Conservation (phyloP, 2,888 invertebrate genomes). For the Drosophila yooni region DNA sequence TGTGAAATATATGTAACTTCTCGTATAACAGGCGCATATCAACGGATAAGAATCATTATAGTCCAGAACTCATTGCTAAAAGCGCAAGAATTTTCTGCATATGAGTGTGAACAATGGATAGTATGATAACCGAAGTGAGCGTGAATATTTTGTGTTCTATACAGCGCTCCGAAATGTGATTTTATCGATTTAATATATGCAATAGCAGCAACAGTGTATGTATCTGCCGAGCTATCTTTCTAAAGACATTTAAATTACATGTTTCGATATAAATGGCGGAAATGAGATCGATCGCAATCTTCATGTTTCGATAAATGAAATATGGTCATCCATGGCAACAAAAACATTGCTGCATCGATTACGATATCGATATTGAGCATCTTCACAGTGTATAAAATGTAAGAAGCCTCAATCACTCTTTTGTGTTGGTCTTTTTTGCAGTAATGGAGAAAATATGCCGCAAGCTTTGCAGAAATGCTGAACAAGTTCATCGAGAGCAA, state of each 20-base stretch:
- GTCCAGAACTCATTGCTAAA: not conserved
- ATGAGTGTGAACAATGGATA: not conserved
- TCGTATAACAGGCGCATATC: not conserved
- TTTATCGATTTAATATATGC: not conserved
- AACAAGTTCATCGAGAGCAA: slow-evolving; percentile 28
- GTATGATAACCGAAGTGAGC: not conserved
- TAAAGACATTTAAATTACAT: not conserved
- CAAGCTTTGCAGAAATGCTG: slow-evolving; percentile 24
- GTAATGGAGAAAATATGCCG: slow-evolving; percentile 32
- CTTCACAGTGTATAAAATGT: slow-evolving; percentile 1
- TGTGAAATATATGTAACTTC: not conserved
- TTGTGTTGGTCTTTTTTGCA: not conserved
- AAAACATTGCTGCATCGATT: not conserved
- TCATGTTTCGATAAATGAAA: not conserved
- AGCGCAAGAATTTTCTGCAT: not conserved
- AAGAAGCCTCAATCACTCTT: not conserved
- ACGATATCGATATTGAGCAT: slow-evolving; percentile 2
- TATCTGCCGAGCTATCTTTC: not conserved
- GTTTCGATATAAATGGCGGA: not conserved
- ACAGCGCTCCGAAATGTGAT: not conserved
- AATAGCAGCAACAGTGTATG: too few species aligned
- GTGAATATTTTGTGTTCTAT: not conserved
- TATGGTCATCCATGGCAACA: not conserved
- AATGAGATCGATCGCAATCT: too few species aligned
- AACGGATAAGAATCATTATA: not conserved